Base-by-base conservation (phyloP, 2,888 invertebrate species). In the Teinopalpus imperialis region DNA sequence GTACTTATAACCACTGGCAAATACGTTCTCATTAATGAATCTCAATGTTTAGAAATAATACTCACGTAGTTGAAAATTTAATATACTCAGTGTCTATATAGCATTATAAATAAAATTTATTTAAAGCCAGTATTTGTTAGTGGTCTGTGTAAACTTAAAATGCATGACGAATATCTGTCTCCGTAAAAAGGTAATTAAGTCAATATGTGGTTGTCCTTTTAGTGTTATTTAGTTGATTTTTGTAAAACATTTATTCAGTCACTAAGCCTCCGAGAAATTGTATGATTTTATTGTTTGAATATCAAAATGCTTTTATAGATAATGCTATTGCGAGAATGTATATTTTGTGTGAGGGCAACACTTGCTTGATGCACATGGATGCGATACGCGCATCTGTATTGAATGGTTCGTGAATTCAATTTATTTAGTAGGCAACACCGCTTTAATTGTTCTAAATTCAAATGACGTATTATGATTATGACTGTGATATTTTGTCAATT, bases 81-180 rank as follows among this genome's bases (percentile, higher is more conserved):
- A 12, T 40, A 16, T 21, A 21, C 30, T 30, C 24, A 31, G 12
- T 34, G 34, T 34, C 3, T 31, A 40, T 31, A 13, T 24, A 6
- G 4, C n/a, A n/a, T n/a, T n/a, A n/a, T n/a, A n/a, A n/a, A n/a
- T 31, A 21, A 40, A 31, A 30, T 8, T 31, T n/a, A 39, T 20
- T 1, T 5, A 12, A 7, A 8, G 36, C 24, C 36, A 26, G 46
- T 45, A 39, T 55, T 61, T 58, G 63, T 61, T 59, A 64, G 64
- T 73, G 74, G 74, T 79, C 64, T 66, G 66, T 70, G 69, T 70
- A 68, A 57, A 52, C 47, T 55, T 56, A 48, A 54, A 65, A 37
- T 74, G 82, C 82, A 83, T 83, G 82, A 66, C 54, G 57, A 66
- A 67, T 72, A 62, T 69, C 66, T 77, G 69, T 78, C 66, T 59